Evolutionary conservation across 2,113 vertebrate genomes (phyloP).

Genomic region (Hemichromis elongatus): DNA sequence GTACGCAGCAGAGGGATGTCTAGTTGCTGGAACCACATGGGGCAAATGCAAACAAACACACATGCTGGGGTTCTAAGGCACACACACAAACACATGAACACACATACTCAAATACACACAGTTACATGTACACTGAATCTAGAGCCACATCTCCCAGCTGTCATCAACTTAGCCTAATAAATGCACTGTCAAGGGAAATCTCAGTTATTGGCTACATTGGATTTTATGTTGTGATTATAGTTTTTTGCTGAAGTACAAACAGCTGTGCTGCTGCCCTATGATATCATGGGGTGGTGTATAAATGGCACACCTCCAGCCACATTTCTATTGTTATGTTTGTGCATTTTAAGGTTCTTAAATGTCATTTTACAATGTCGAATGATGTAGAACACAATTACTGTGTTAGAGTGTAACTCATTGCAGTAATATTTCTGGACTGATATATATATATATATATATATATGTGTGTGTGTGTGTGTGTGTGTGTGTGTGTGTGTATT

Average conservation of each 20-base stretch:
- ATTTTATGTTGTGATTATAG: not conserved
- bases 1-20: constrained; percentile 9
- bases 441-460: not conserved
- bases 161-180: constrained; percentile 1
- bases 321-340: not conserved
- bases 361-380: not conserved
- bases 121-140: not conserved
- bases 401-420: not conserved
- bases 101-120: constrained; percentile 12
- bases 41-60: constrained; percentile 22
- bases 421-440: not conserved
- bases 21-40: constrained; percentile 33
- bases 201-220: not conserved
- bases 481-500: too few species aligned
- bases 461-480: too few species aligned
- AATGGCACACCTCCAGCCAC: not conserved
- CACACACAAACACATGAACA: not conserved
- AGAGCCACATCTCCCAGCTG: constrained; percentile 37
- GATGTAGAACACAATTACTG: not conserved
- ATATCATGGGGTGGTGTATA: not conserved
- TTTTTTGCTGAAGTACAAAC: not conserved
- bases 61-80: not conserved
- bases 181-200: constrained; percentile 1
- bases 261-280: not conserved
- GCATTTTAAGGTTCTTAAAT: not conserved